Conservation (phyloP, 2,797 vertebrate genomes). For the Crocidura indochinensis region DNA sequence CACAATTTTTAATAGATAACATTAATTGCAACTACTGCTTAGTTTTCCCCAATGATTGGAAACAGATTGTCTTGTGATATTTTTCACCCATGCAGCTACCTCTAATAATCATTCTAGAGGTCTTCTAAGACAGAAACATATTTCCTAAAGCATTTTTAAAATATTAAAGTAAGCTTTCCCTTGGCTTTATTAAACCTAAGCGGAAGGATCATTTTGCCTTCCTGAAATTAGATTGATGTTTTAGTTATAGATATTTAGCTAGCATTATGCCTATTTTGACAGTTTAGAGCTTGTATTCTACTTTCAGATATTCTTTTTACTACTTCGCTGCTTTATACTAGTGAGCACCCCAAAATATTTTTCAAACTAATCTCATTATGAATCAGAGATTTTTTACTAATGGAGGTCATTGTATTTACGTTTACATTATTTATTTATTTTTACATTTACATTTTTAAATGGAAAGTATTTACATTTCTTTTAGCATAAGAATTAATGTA, state of each 20-base stretch:
- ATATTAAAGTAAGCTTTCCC: constrained; percentile 23
- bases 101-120: constrained; percentile 1
- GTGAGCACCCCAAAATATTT: not conserved
- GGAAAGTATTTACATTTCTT: constrained; percentile 21
- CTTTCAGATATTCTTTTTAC: not conserved
- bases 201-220: constrained; percentile 36
- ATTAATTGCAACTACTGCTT: not conserved
- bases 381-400: constrained; percentile 19
- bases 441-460: not conserved
- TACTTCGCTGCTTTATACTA: not conserved
- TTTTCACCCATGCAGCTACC: not conserved
- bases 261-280: constrained; percentile 2
- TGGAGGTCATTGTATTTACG: not conserved
- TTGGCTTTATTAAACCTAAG: constrained; percentile 32
- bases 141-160: constrained; percentile 60
- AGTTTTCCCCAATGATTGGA: not conserved
- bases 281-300: not conserved
- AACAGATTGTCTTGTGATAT: constrained; percentile 26
- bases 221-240: constrained; percentile 51
- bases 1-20: constrained; percentile 23
- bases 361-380: constrained; percentile 2
- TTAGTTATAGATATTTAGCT: constrained; percentile 22
- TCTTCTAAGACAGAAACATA: constrained; percentile 43
- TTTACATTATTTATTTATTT: not conserved
- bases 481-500: constrained; percentile 11